Conservation (phyloP, 2,113 vertebrate genomes). For the Oncorhynchus mykiss region DNA sequence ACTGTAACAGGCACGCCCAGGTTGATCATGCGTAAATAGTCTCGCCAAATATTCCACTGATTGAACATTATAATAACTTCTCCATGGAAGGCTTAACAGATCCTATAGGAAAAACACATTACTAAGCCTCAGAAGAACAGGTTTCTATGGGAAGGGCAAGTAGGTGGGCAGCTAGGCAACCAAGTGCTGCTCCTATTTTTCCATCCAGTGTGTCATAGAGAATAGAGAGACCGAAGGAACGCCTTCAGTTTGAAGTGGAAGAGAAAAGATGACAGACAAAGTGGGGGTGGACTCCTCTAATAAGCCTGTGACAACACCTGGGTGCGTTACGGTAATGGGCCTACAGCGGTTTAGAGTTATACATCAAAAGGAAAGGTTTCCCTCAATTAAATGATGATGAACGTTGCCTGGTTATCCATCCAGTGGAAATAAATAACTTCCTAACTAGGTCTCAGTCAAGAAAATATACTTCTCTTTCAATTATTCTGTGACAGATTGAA, state of each 20-base stretch:
- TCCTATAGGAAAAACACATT: background rate
- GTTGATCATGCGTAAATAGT: constrained; percentile 42
- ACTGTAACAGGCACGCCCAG: constrained; percentile 26
- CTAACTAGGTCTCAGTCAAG: background rate
- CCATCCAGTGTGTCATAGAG: constrained; percentile 6
- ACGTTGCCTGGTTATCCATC: constrained; percentile 50
- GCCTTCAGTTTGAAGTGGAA: constrained; percentile 30
- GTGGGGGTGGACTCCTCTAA: constrained; percentile 48
- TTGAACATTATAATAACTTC: background rate
- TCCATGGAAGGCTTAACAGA: constrained; percentile 7
- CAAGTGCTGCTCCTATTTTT: constrained; percentile 5
- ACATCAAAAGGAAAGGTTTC: constrained; percentile 30
- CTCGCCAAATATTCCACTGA: background rate
- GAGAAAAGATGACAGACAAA: constrained; percentile 52
- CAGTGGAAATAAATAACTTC: constrained; percentile 30
- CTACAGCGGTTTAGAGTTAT: constrained; percentile 26
- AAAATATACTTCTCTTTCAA: background rate
- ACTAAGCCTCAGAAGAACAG: constrained; percentile 32
- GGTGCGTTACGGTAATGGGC: constrained; percentile 17
- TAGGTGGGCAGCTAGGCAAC: constrained; percentile 59
- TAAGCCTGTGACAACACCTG: constrained; percentile 45
- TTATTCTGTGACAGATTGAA: too few species aligned
- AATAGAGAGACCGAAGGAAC: constrained; percentile 6
- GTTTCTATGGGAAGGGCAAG: constrained; percentile 40
- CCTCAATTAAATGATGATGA: constrained; percentile 35